These are phyloP conservation scores for Lampropteryx suffumata DNA, from an alignment of 2,888 invertebrate genomes.

Conservation along the genomic window DNA sequence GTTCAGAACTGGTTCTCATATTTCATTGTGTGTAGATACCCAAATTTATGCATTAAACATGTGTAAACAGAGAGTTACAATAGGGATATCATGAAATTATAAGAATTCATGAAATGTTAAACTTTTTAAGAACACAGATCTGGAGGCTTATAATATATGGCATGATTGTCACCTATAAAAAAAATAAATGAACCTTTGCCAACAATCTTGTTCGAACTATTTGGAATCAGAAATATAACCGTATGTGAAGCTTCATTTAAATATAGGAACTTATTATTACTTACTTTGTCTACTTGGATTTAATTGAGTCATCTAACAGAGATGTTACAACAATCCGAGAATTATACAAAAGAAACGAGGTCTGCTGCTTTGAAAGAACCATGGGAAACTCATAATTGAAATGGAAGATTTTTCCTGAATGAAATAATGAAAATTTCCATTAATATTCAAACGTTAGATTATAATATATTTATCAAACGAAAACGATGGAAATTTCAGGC, in stretches of 20 bases:
- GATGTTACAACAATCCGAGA: background rate
- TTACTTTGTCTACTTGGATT: background rate
- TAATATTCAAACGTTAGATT: no score
- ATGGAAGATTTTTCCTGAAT: no score
- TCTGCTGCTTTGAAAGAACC: no score
- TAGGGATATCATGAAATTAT: conserved; percentile 5
- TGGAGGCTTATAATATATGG: background rate
- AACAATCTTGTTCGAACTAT: background rate
- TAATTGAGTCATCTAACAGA: background rate
- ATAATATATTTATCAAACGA: no score
- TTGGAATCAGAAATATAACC: background rate
- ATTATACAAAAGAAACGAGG: no score
- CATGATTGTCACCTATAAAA: background rate
- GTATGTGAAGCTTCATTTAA: background rate
- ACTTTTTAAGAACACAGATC: background rate
- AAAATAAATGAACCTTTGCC: background rate
- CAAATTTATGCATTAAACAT: background rate
- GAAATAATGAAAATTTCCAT: no score
- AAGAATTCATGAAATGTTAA: background rate
- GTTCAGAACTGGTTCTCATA: background rate
- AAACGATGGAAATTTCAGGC: no score
- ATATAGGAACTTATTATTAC: background rate
- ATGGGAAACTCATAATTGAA: no score
- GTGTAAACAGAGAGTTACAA: conserved; percentile 1
- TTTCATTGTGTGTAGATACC: background rate